Evolutionary conservation across 1,140 invertebrate species (phyloP).

Genomic region (Catajapyx aquilonaris): DNA sequence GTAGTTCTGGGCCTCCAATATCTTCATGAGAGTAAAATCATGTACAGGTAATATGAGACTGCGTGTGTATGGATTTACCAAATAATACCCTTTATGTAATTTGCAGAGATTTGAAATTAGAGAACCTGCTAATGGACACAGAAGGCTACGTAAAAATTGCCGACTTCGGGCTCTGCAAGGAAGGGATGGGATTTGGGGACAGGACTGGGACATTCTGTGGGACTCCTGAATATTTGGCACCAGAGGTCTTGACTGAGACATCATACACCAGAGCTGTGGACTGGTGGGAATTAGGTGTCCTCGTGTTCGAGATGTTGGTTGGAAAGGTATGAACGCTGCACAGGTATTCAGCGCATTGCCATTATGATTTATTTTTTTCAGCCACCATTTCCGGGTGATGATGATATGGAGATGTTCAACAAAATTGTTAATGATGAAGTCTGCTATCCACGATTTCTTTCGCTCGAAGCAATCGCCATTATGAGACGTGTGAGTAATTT

Average conservation of each 20-base stretch:
- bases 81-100: background rate
- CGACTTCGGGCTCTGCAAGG: conserved; percentile 50
- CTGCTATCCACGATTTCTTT: conserved; percentile 89
- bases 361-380: conserved; percentile 22
- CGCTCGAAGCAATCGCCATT: conserved; percentile 92
- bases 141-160: conserved; percentile 41
- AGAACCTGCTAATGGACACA: conserved; percentile 33
- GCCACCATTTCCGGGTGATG: conserved; percentile 98
- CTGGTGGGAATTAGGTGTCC: conserved; percentile 36
- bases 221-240: conserved; percentile 38
- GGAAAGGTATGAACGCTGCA: conserved; percentile 42
- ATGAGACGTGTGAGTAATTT: conserved; percentile 71
- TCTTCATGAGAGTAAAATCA: conserved; percentile 35
- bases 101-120: conserved; percentile 33
- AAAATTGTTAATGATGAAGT: conserved; percentile 99
- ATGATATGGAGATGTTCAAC: conserved; percentile 99
- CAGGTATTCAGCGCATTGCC: too few species aligned
- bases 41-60: conserved; percentile 28
- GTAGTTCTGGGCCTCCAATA: conserved; percentile 37
- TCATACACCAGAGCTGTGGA: conserved; percentile 46
- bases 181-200: conserved; percentile 44
- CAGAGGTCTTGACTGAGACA: conserved; percentile 35
- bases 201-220: conserved; percentile 39
- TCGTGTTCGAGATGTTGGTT: conserved; percentile 23
- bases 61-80: too few species aligned